These are phyloP conservation scores for Muschampia plurimacula DNA, from an alignment of 2,888 invertebrate genomes.

Conservation along the genomic window DNA sequence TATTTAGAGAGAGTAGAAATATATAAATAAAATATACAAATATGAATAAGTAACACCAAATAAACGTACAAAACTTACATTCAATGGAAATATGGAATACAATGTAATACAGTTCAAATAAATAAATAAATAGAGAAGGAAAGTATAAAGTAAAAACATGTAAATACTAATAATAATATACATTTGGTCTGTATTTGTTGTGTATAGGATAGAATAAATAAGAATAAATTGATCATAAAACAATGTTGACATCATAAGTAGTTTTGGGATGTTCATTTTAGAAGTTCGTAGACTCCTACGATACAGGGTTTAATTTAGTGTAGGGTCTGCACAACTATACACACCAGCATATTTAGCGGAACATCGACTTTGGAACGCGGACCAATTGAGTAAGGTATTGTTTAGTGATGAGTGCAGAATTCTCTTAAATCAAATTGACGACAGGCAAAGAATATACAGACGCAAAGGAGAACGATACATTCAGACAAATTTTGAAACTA, in stretches of 20 bases:
- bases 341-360: too few relatives aligned
- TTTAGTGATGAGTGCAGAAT: too few relatives aligned
- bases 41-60: conserved; percentile 45
- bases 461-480: too few relatives aligned
- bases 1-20: conserved; percentile 43
- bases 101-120: conserved; percentile 44
- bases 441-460: too few relatives aligned
- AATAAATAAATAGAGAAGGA: conserved; percentile 42
- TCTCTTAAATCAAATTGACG: too few relatives aligned
- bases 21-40: conserved; percentile 42
- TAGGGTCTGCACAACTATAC: too few relatives aligned
- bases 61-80: conserved; percentile 47
- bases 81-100: conserved; percentile 40
- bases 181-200: conserved; percentile 76
- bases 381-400: too few relatives aligned
- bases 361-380: too few relatives aligned
- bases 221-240: conserved; percentile 64
- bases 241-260: conserved; percentile 46
- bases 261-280: conserved; percentile 58
- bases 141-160: conserved; percentile 45
- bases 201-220: conserved; percentile 76
- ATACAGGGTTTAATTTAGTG: too few relatives aligned
- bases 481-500: too few relatives aligned
- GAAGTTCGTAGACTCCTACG: too few relatives aligned
- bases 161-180: conserved; percentile 49